Conservation (phyloP, 2,888 invertebrate genomes). For the Maniola hyperantus region DNA sequence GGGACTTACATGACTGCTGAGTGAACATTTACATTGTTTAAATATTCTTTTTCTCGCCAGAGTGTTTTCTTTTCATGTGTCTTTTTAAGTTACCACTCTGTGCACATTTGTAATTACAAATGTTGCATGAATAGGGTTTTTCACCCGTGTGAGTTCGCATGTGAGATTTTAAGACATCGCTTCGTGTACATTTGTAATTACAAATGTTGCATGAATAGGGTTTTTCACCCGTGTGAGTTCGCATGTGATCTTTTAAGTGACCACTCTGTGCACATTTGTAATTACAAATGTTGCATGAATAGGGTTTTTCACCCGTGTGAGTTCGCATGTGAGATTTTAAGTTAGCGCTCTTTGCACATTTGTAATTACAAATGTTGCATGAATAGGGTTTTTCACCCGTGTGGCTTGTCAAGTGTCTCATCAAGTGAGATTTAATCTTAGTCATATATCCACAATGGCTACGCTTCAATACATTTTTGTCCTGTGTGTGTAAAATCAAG, state of each 20-base stretch:
- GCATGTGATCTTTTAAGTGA: conserved; percentile 2
- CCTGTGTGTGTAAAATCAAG: conserved; percentile 4
- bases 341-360: conserved; percentile 9
- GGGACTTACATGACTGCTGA: not conserved
- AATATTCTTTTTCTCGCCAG: conserved; percentile 22
- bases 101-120: not conserved
- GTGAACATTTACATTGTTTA: not conserved
- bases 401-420: conserved; percentile 26
- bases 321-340: conserved; percentile 17
- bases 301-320: conserved; percentile 21
- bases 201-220: conserved; percentile 39
- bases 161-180: conserved; percentile 7
- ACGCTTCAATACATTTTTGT: conserved; percentile 2
- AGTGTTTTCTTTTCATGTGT: conserved; percentile 9
- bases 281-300: conserved; percentile 20
- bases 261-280: conserved; percentile 3
- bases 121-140: conserved; percentile 17
- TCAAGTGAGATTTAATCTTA: not conserved
- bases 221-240: conserved; percentile 28
- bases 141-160: conserved; percentile 18
- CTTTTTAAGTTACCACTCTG: not conserved
- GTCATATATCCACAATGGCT: not conserved
- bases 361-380: conserved; percentile 35
- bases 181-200: conserved; percentile 23
- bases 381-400: conserved; percentile 32